Percentiles rank a stretch among this genome's conserved stretches.
Conservation (phyloP, 2,797 vertebrate species). For the Sebastes diaconus region DNA sequence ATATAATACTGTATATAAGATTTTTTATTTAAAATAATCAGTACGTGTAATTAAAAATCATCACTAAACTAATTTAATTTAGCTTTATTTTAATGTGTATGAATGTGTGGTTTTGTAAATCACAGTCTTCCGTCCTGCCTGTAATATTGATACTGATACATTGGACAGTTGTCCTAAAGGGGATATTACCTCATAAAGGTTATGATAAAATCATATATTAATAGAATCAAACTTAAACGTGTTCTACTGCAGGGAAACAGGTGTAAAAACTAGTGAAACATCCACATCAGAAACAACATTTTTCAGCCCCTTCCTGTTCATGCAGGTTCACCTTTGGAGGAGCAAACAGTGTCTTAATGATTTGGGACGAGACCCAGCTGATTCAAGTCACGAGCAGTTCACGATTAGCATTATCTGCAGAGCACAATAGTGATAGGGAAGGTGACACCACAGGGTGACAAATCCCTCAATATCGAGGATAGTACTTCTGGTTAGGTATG, state of each 20-base stretch:
- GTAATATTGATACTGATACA: background rate
- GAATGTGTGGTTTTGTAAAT: background rate
- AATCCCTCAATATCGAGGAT: background rate
- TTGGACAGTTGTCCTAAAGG: background rate
- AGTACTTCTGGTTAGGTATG: background rate
- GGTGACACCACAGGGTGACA: background rate
- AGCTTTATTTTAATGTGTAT: background rate
- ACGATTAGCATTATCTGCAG: constrained; percentile 21
- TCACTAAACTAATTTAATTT: background rate
- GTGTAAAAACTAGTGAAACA: background rate
- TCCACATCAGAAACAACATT: background rate
- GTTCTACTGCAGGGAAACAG: background rate
- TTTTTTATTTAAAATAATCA: background rate
- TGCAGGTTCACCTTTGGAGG: background rate
- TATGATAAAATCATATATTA: background rate
- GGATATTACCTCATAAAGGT: background rate
- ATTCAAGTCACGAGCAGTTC: constrained; percentile 21
- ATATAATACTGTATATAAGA: background rate
- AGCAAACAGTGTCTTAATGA: constrained; percentile 37
- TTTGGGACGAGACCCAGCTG: constrained; percentile 42
- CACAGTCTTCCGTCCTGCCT: background rate
- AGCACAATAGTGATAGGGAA: background rate
- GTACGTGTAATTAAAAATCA: background rate
- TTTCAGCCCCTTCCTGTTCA: constrained; percentile 18
- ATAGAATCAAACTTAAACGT: background rate